phyloP scores from a whole-genome alignment of 2,797 vertebrate species.

The Hydrophis major region DNA sequence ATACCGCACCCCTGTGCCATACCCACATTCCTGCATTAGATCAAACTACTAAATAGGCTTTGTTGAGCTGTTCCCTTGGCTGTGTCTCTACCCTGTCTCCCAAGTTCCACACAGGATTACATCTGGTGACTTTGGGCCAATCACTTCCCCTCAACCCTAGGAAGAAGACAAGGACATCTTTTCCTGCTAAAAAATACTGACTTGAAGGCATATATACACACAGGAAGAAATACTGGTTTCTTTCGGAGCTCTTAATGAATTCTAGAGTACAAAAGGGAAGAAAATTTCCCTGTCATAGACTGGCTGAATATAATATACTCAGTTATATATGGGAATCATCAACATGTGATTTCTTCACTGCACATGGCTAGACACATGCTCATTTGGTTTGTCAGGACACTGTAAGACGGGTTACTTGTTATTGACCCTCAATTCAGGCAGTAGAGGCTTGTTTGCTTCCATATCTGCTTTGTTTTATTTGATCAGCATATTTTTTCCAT shows the following conservation, averaged over 20 bases:
- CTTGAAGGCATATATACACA: background rate
- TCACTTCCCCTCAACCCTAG: background rate
- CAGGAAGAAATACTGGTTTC: background rate
- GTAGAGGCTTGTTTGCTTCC: background rate
- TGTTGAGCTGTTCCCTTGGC: background rate
- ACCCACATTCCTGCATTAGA: background rate
- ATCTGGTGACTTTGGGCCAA: background rate
- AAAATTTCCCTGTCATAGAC: background rate
- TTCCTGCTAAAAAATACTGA: background rate
- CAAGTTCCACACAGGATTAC: background rate
- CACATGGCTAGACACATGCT: background rate
- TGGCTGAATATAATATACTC: background rate
- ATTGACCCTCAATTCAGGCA: fast-evolving
- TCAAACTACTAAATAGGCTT: background rate
- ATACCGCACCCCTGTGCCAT: no score
- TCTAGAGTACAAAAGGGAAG: background rate
- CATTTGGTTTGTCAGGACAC: background rate
- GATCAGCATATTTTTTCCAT: slow-evolving; percentile 30
- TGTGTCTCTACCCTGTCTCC: background rate
- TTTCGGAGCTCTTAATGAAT: background rate
- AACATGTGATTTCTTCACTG: background rate
- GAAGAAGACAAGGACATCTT: background rate
- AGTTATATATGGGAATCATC: background rate
- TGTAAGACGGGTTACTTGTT: background rate
- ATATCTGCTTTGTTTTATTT: slow-evolving; percentile 42